phyloP scores from a whole-genome alignment of 2,888 invertebrate genomes.

The Ormyrus nitidulus region DNA sequence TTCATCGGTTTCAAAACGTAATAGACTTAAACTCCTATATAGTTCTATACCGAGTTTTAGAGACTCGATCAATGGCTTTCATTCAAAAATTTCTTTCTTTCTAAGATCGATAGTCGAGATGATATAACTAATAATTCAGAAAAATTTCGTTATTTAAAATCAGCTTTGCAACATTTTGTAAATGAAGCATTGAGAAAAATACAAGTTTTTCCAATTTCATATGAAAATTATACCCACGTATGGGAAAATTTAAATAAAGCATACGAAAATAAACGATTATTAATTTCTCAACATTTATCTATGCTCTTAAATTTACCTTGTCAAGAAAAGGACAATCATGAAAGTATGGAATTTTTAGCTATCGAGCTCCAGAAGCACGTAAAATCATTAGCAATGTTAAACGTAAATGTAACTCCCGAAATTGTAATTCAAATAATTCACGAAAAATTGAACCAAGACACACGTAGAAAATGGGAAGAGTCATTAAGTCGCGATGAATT shows the following conservation, averaged over 20 bases:
- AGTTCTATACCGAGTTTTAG: constrained; percentile 49
- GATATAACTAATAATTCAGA: constrained; percentile 48
- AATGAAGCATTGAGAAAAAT: constrained; percentile 55
- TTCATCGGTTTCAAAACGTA: too few relatives aligned
- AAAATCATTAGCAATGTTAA: constrained; percentile 51
- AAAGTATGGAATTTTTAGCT: constrained; percentile 47
- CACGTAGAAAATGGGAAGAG: constrained; percentile 54
- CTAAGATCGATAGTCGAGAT: constrained; percentile 46
- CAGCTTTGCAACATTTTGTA: constrained; percentile 8
- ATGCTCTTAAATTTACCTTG: constrained; percentile 41
- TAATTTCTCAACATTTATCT: constrained; percentile 54
- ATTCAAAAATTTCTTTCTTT: constrained; percentile 56
- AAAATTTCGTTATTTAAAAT: constrained; percentile 53
- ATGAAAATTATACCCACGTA: constrained; percentile 53
- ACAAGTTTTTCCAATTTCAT: constrained; percentile 41
- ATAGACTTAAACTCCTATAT: too few relatives aligned
- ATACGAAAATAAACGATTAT: constrained; percentile 52
- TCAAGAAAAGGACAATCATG: constrained; percentile 22
- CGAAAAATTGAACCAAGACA: constrained; percentile 55
- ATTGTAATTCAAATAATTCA: constrained; percentile 56
- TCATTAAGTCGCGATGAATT: constrained; percentile 33
- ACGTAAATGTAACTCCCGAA: constrained; percentile 51
- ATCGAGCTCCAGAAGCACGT: constrained; percentile 56
- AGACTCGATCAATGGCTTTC: constrained; percentile 54
- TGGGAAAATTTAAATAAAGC: constrained; percentile 50